Conservation (phyloP, 2,113 vertebrate genomes). For the Puffinus mauretanicus region DNA sequence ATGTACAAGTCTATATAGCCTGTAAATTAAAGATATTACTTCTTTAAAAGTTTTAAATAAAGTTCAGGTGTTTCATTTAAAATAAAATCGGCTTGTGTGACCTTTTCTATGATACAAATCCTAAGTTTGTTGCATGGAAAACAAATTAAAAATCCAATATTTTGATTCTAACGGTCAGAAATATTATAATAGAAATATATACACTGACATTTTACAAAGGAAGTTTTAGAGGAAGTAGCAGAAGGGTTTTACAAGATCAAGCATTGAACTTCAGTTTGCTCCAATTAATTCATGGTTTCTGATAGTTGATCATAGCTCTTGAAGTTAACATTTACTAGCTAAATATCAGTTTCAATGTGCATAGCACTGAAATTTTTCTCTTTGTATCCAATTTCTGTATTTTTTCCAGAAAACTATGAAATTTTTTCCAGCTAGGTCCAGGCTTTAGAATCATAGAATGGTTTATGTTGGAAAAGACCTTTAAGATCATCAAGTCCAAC, state of each 20-base stretch:
- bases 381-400: background rate
- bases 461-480: too few relatives aligned
- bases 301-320: background rate
- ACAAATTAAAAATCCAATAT: background rate
- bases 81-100: background rate
- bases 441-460: background rate
- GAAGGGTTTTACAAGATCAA: background rate
- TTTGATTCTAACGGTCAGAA: background rate
- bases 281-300: background rate
- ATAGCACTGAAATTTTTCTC: background rate
- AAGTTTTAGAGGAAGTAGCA: background rate
- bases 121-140: background rate
- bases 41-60: background rate
- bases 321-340: background rate
- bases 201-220: background rate
- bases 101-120: background rate
- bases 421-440: background rate
- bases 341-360: background rate
- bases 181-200: background rate
- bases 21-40: too few relatives aligned
- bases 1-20: fast-evolving
- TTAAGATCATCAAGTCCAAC: too few relatives aligned
- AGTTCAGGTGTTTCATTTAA: background rate
- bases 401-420: background rate
- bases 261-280: background rate